Evolutionary conservation across 2,888 invertebrate species (phyloP).

Genomic region (Nezara viridula): DNA sequence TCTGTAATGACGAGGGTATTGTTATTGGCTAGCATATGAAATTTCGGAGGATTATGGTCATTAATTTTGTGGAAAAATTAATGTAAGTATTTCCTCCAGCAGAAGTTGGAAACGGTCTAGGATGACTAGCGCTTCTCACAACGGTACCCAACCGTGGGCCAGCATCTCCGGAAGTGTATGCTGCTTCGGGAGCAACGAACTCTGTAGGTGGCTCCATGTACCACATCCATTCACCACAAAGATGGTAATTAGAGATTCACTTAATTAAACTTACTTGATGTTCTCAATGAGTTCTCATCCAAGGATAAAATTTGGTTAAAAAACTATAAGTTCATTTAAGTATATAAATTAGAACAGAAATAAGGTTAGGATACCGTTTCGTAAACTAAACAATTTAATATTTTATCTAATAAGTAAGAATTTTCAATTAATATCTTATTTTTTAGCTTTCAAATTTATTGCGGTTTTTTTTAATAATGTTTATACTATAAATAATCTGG

Average conservation of each 20-base stretch:
- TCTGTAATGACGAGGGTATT: neutral
- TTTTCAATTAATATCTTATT: too few species aligned
- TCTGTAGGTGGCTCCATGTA: neutral
- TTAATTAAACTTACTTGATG: neutral
- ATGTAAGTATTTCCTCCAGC: neutral
- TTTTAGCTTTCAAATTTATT: too few species aligned
- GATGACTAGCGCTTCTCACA: conserved; percentile 33
- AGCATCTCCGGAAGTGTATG: conserved; percentile 21
- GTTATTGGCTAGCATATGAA: neutral
- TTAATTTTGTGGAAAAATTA: neutral
- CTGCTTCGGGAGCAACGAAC: conserved; percentile 15
- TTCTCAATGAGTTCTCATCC: neutral
- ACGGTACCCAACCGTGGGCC: conserved; percentile 23
- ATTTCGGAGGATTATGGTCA: neutral
- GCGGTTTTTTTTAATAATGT: too few species aligned
- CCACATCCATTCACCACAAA: neutral
- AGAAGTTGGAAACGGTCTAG: neutral
- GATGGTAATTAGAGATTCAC: neutral
- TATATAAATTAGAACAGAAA: too few species aligned
- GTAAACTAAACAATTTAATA: too few species aligned
- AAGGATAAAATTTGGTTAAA: neutral
- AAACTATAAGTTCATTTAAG: too few species aligned
- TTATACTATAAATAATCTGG: too few species aligned
- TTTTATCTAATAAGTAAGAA: too few species aligned
- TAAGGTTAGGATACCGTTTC: too few species aligned